phyloP scores from a whole-genome alignment of 23 tunicate genomes.

The Halocynthia aurantium region DNA sequence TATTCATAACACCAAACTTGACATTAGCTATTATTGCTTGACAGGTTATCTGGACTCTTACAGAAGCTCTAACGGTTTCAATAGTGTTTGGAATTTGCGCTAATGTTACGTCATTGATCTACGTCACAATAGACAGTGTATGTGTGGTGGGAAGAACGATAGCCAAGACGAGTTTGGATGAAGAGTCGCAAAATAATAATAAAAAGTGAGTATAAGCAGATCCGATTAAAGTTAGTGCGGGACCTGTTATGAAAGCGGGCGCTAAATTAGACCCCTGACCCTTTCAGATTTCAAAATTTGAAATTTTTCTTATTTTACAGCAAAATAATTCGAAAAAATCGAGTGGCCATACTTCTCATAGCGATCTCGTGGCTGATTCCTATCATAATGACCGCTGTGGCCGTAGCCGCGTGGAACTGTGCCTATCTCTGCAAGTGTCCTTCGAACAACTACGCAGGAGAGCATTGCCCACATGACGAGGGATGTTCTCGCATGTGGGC shows the following conservation, averaged over 20 bases:
- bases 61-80: conserved; percentile 5
- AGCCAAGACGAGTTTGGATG: neutral
- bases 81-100: conserved; percentile 14
- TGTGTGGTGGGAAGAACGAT: conserved; percentile 1
- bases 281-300: neutral
- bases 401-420: conserved; percentile 9
- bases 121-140: conserved; percentile 8
- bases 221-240: neutral
- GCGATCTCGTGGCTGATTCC: conserved; percentile 1
- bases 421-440: conserved; percentile 8
- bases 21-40: neutral
- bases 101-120: conserved; percentile 14
- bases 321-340: neutral
- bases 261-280: neutral
- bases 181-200: neutral
- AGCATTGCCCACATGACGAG: conserved; percentile 5
- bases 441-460: neutral
- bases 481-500: conserved; percentile 19
- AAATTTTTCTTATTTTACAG: neutral
- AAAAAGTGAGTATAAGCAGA: neutral
- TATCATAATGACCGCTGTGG: neutral
- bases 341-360: conserved; percentile 6
- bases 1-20: neutral
- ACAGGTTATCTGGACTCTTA: neutral
- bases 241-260: neutral